phyloP scores from a whole-genome alignment of 2,113 vertebrate genomes.

The Tiliqua scincoides region DNA sequence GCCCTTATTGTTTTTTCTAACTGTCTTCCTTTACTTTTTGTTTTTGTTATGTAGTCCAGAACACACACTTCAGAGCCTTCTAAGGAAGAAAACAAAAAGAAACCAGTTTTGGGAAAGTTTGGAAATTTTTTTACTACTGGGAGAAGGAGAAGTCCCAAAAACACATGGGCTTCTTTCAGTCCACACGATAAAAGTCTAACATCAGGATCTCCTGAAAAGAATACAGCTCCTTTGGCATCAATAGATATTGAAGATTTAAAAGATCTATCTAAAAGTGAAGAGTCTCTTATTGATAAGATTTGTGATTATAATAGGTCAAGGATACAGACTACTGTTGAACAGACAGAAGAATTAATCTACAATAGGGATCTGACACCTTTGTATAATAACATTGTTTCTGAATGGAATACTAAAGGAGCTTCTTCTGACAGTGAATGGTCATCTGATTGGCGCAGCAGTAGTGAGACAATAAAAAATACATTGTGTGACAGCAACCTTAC shows the following conservation, averaged over 20 bases:
- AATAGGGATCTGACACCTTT: slow-evolving; percentile 35
- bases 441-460: slow-evolving; percentile 53
- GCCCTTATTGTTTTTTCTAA: slow-evolving; percentile 2
- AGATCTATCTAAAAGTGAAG: slow-evolving; percentile 52
- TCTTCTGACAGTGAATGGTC: slow-evolving; percentile 65
- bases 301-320: slow-evolving; percentile 40
- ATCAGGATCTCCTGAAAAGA: slow-evolving; percentile 44
- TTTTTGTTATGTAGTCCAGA: slow-evolving; percentile 73
- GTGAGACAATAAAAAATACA: slow-evolving; percentile 65
- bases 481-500: slow-evolving; percentile 64
- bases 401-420: slow-evolving; percentile 62
- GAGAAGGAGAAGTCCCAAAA: slow-evolving; percentile 71
- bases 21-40: slow-evolving; percentile 42
- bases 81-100: slow-evolving; percentile 78
- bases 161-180: slow-evolving; percentile 47
- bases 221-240: neutral
- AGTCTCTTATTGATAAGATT: slow-evolving; percentile 8
- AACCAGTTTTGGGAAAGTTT: slow-evolving; percentile 80
- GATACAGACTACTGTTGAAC: neutral
- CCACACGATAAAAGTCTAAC: slow-evolving; percentile 48
- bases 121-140: slow-evolving; percentile 78
- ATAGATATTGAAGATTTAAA: slow-evolving; percentile 31
- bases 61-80: slow-evolving; percentile 70
- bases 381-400: slow-evolving; percentile 56
- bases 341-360: slow-evolving; percentile 55